phyloP scores from a whole-genome alignment of 2,797 vertebrate genomes.

The Lophotriccus pileatus region DNA sequence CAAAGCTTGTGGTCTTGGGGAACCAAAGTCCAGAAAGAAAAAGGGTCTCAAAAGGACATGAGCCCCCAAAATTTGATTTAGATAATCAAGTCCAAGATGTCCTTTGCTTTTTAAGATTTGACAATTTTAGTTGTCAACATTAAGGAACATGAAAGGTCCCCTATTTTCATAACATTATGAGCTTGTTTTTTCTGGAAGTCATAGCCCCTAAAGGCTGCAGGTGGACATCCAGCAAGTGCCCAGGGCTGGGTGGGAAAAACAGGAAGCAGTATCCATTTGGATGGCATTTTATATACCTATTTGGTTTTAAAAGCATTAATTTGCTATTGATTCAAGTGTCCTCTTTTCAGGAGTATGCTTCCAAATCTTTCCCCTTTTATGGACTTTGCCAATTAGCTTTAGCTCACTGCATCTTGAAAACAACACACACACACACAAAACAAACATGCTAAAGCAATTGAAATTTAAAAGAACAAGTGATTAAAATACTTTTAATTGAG shows the following conservation, averaged over 20 bases:
- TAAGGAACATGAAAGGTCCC: neutral
- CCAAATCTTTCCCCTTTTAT: neutral
- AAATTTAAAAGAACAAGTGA: neutral
- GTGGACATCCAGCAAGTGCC: neutral
- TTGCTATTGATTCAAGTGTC: fast-evolving
- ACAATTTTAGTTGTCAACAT: neutral
- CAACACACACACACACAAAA: neutral
- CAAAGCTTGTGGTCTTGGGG: neutral
- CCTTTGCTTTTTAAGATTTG: neutral
- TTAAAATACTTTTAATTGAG: neutral
- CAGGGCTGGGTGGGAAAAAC: neutral
- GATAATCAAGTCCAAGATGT: neutral
- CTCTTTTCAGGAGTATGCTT: neutral
- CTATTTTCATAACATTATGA: neutral
- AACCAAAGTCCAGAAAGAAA: neutral
- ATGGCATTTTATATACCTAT: neutral
- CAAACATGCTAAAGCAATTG: neutral
- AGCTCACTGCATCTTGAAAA: neutral
- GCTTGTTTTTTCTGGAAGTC: neutral
- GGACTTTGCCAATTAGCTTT: neutral
- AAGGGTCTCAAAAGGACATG: neutral
- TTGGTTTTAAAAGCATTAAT: neutral
- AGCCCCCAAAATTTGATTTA: neutral
- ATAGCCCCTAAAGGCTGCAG: neutral
- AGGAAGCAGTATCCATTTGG: neutral